A percentile compares a stretch with the other conserved stretches of the same genome.
Evolutionary conservation across 2,888 invertebrate genomes (phyloP).

Genomic region (Leptopilina syphax): DNA sequence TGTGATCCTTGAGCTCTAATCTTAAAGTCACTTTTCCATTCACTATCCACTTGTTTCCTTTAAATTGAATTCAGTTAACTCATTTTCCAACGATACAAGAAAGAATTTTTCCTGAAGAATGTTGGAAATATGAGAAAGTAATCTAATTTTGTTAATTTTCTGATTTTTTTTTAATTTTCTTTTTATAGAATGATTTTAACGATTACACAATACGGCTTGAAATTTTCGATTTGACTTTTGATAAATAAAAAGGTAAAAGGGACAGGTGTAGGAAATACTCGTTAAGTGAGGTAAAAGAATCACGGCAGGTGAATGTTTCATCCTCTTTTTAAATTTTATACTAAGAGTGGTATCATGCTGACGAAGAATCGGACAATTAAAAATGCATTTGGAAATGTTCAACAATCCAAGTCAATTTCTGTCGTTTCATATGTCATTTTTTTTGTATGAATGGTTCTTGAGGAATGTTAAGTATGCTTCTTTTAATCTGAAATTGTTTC

Average conservation of each 20-base stretch:
- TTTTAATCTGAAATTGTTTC: too few relatives aligned
- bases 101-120: background rate
- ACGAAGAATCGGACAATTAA: conserved; percentile 58
- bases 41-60: conserved; percentile 5
- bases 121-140: too few relatives aligned
- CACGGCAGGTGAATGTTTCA: conserved; percentile 36
- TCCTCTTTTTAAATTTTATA: conserved; percentile 51
- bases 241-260: background rate
- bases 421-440: conserved; percentile 11
- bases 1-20: conserved; percentile 20
- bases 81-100: background rate
- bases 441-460: background rate
- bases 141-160: background rate
- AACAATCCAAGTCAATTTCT: conserved; percentile 44
- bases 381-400: conserved; percentile 56
- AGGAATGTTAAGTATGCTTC: too few relatives aligned
- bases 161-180: background rate
- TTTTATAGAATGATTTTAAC: background rate
- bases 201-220: background rate
- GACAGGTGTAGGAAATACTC: conserved; percentile 20
- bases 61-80: conserved; percentile 9
- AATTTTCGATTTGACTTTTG: conserved; percentile 10
- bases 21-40: conserved; percentile 19
- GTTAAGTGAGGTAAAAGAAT: conserved; percentile 21
- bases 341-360: conserved; percentile 33